A percentile compares a stretch with the other conserved stretches of the same genome.
Evolutionary conservation across 2,888 invertebrate genomes (phyloP).

Genomic region (Isotomurus palustris): DNA sequence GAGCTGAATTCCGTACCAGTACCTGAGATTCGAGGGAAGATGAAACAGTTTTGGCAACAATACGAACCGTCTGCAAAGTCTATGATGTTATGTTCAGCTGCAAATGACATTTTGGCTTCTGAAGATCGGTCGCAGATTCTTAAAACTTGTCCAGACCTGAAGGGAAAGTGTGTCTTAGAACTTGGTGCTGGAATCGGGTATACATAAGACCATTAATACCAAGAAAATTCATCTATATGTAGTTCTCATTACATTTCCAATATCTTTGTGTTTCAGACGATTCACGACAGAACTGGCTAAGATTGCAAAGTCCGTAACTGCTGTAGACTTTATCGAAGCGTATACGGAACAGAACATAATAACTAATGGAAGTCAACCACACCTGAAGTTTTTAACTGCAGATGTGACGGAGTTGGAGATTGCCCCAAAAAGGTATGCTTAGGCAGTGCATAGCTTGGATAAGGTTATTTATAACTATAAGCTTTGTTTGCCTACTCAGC

Average conservation of each 20-base stretch:
- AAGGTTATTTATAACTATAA: background rate
- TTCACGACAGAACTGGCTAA: conserved; percentile 54
- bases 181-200: conserved; percentile 57
- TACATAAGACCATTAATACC: background rate
- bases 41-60: conserved; percentile 48
- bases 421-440: conserved; percentile 43
- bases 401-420: conserved; percentile 55
- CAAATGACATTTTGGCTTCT: conserved; percentile 49
- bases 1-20: background rate
- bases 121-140: conserved; percentile 53
- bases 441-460: background rate
- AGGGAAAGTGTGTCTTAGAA: conserved; percentile 53
- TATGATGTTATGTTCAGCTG: conserved; percentile 54
- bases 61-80: conserved; percentile 50
- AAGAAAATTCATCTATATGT: background rate
- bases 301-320: conserved; percentile 51
- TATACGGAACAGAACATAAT: conserved; percentile 54
- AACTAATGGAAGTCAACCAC: conserved; percentile 50
- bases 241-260: background rate
- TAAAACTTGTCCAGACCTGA: conserved; percentile 51
- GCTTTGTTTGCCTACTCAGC: conserved; percentile 45
- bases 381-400: conserved; percentile 52
- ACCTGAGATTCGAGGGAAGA: conserved; percentile 38
- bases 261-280: conserved; percentile 49
- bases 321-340: conserved; percentile 56